Conservation (phyloP, 2,113 vertebrate species). For the Pogonocichla stellata region DNA sequence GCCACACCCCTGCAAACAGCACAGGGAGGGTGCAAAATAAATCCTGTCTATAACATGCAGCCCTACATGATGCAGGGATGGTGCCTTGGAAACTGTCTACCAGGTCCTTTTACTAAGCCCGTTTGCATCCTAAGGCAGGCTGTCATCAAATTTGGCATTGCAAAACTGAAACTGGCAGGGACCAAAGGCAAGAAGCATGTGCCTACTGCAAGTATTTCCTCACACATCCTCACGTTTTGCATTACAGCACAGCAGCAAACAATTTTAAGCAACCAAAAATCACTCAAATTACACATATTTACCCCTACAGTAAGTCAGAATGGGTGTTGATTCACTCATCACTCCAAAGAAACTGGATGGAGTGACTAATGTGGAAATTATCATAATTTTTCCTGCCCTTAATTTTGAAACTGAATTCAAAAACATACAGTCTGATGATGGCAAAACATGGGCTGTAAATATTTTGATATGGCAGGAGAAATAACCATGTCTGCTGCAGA, state of each 20-base stretch:
- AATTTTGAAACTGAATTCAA: slow-evolving; percentile 43
- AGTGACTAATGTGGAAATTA: slow-evolving; percentile 54
- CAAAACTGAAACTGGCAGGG: slow-evolving; percentile 21
- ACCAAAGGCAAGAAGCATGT: neutral
- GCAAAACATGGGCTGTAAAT: slow-evolving; percentile 50
- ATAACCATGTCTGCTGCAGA: neutral
- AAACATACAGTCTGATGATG: slow-evolving; percentile 33
- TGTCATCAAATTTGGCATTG: slow-evolving; percentile 5
- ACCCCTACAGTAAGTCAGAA: slow-evolving; percentile 49
- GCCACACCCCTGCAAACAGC: neutral
- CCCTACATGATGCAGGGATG: neutral
- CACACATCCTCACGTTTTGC: neutral
- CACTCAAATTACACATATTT: slow-evolving; percentile 48
- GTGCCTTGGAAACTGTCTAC: neutral
- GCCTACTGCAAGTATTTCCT: slow-evolving; percentile 5
- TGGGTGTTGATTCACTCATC: slow-evolving; percentile 42
- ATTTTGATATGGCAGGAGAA: slow-evolving; percentile 2
- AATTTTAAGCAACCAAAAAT: slow-evolving; percentile 38
- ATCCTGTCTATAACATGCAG: neutral
- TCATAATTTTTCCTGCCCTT: slow-evolving; percentile 52
- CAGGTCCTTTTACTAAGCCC: neutral
- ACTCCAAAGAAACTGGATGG: slow-evolving; percentile 36
- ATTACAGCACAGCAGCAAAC: neutral
- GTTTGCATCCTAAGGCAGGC: neutral
- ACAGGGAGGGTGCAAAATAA: neutral